Evolutionary conservation across 2,797 vertebrate genomes (phyloP), one percentile per base, ranked within the genome.

Genomic region (Propithecus perrieri): DNA sequence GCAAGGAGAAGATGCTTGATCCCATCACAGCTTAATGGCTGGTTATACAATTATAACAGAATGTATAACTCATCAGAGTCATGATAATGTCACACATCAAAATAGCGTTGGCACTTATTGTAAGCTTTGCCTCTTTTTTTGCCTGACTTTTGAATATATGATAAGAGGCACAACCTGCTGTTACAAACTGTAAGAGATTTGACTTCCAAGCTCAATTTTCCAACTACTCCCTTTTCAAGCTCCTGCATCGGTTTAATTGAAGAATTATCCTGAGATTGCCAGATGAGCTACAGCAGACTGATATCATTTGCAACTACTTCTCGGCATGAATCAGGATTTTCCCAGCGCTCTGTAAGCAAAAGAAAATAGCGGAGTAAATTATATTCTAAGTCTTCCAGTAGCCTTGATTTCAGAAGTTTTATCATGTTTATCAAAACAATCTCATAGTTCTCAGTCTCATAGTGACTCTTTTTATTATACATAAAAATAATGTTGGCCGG

Each of bases 181-280:
- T 87, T 90, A 78, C 13, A 91, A 83, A 86, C 75, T 67, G 14
- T 78, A 74, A 91, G 80, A 78, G 72, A 84, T 95, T 95, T 26
- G 15, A 59, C 93, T 95, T 95, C 75, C 80, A 81, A 81, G 89
- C 86, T 85, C 80, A 85, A 92, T 97, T 96, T 97, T 80, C 85
- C 92, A 92, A 48, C 80, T 88, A 96, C 74, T 96, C 78, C 61
- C 84, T 87, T 93, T 90, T 84, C 71, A 91, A 97, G 50, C 67
- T 93, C 41, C 86, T 88, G 67, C 72, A 85, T 96, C 76, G 3
- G 18, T 96, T 95, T 98, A 97, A 97, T 97, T 96, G 95, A 97
- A 96, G 97, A 97, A 97, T 97, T 94, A 96, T 85, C 95, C 95
- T 13, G 75, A 89, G 91, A 92, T 91, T 96, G 93, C 91, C 94